Evolutionary conservation across 37 sponge, comb jelly and placozoan genomes (phyloP).

Genomic region (Cliona cf. orientalis): DNA sequence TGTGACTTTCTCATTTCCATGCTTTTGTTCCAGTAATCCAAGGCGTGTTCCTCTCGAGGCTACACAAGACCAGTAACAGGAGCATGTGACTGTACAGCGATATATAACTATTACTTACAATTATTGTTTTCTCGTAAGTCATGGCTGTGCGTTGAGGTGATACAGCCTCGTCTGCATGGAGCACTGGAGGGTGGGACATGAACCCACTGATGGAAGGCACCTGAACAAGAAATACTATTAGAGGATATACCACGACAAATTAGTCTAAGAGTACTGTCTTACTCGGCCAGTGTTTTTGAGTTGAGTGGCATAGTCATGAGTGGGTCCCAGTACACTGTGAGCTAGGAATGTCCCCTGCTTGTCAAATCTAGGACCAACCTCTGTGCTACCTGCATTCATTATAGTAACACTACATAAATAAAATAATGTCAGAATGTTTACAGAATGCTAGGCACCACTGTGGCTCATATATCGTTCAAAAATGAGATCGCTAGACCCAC

Average conservation of each 20-base stretch:
- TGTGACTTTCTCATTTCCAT: constrained; percentile 69
- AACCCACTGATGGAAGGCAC: not conserved
- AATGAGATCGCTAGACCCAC: too few species aligned
- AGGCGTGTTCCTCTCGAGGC: constrained; percentile 75
- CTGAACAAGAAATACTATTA: not conserved
- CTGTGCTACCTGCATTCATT: too few species aligned
- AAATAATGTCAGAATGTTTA: too few species aligned
- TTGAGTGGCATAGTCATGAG: constrained; percentile 51
- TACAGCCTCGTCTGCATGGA: not conserved
- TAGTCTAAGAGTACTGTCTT: not conserved
- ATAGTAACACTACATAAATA: too few species aligned
- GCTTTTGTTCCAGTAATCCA: constrained; percentile 71
- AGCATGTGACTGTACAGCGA: too few species aligned
- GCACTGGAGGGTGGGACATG: not conserved
- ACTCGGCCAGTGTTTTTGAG: constrained; percentile 28
- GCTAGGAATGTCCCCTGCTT: constrained; percentile 52
- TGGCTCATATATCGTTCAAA: too few species aligned
- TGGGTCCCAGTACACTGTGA: constrained; percentile 76
- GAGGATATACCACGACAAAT: not conserved
- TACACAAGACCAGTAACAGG: not conserved
- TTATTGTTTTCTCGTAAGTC: constrained; percentile 10
- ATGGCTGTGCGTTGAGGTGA: not conserved
- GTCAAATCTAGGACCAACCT: constrained; percentile 70
- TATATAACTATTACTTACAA: constrained; percentile 1
- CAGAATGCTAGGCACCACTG: too few species aligned